Evolutionary conservation across 2,888 invertebrate genomes (phyloP), one percentile per base, ranked within the genome.

Genomic region (Dendrolimus houi): DNA sequence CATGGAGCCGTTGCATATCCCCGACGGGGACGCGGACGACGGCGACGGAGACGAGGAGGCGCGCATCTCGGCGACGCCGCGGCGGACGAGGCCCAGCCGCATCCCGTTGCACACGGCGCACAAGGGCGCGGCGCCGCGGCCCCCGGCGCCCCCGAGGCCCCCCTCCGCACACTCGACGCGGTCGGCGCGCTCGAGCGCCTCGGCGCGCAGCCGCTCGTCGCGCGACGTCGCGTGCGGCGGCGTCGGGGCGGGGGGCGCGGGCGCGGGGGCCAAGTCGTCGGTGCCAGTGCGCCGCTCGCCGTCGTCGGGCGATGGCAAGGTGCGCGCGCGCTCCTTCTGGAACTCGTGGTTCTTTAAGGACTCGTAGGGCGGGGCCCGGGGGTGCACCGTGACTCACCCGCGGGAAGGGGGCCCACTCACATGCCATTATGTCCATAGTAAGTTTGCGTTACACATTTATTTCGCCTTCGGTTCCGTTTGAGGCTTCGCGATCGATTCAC

Each of bases 321-420:
- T 95, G 94, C 95, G 95, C 83, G 77, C 85, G 73, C 92, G 92
- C 82, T 92, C 92, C 85, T 93, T 94, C 92, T 94, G 94, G 94
- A 92, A 91, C 89, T 57, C 68, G 62, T 85, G 81, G 83, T 85
- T 93, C 92, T 91, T 90, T 88, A 92, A 91, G 81, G 91, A 92
- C 70, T 70, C 75, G 60, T 60, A 59, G 59, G 55, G 56, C 29
- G 29, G 29, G 57, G 12, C 53, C 14, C 12, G 55, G 71, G 75
- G 84, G 52, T 66, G 65, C 61, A 59, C 55, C 54, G 54, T 12
- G 14, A 29, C 52, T 7, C 52, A 29, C n/a, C 53, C 56, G 56
- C 47, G 42, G 8, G 7, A 9, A 47, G 12, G 13, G 47, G 8
- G 41, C 55, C 54, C 69, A 70, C 65, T 61, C 73, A 68, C 82